These are phyloP conservation scores for Amblyjoppa fuscipennis DNA, from an alignment of 2,888 invertebrate species.

Conservation along the genomic window DNA sequence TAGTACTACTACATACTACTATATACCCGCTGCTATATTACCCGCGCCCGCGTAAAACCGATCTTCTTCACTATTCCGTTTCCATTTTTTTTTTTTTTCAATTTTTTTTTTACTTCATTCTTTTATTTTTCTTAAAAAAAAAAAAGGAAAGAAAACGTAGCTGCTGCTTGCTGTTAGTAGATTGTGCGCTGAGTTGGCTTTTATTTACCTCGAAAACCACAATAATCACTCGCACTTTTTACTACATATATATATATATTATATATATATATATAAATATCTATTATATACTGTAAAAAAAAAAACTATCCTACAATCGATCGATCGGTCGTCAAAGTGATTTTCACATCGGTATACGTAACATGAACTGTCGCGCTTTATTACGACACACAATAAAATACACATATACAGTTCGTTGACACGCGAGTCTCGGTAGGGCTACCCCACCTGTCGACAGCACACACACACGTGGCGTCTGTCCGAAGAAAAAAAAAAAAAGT, in stretches of 20 bases:
- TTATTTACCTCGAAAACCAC: constrained; percentile 45
- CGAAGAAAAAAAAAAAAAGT: background rate
- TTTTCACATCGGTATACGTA: background rate
- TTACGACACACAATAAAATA: constrained; percentile 7
- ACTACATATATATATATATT: background rate
- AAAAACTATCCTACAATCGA: background rate
- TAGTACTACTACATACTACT: constrained; percentile 56
- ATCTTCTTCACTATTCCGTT: constrained; percentile 57
- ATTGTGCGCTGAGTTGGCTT: constrained; percentile 67
- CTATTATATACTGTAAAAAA: background rate
- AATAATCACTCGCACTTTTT: constrained; percentile 50
- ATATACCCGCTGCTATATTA: constrained; percentile 65
- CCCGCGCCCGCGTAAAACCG: constrained; percentile 62
- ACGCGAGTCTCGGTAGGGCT: background rate
- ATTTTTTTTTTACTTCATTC: constrained; percentile 15
- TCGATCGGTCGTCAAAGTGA: background rate
- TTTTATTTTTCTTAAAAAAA: constrained; percentile 22
- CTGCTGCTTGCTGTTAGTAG: constrained; percentile 65
- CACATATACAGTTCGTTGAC: background rate
- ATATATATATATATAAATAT: background rate
- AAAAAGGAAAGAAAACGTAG: constrained; percentile 31
- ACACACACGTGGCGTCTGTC: background rate
- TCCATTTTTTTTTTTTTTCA: constrained; percentile 26
- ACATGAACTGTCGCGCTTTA: background rate
- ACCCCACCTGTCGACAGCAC: background rate